phyloP scores from a whole-genome alignment of 2,888 invertebrate genomes.

The Chaetogeoica ovagalla region DNA sequence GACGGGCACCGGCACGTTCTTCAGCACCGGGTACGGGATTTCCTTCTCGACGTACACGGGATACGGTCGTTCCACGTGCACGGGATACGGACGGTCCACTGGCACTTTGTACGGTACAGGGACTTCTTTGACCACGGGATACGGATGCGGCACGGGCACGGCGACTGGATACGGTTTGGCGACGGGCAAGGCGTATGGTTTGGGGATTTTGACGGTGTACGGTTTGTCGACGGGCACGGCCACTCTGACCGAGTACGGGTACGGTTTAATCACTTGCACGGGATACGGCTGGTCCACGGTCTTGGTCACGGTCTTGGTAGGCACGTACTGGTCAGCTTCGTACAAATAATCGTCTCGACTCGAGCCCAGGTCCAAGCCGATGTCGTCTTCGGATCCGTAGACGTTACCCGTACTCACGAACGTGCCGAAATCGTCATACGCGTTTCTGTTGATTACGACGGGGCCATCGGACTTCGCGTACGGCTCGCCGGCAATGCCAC shows the following conservation, averaged over 20 bases:
- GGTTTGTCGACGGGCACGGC: slow-evolving; percentile 58
- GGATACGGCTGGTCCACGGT: slow-evolving; percentile 63
- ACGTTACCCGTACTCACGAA: too few species aligned
- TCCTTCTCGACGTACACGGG: slow-evolving; percentile 56
- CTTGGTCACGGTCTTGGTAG: slow-evolving; percentile 61
- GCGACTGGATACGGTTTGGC: slow-evolving; percentile 56
- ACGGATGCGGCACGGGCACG: slow-evolving; percentile 56
- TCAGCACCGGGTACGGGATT: slow-evolving; percentile 57
- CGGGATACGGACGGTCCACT: slow-evolving; percentile 56
- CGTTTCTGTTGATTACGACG: too few species aligned
- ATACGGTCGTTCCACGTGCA: slow-evolving; percentile 56
- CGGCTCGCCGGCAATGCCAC: too few species aligned
- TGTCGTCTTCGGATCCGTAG: too few species aligned
- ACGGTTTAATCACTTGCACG: slow-evolving; percentile 59
- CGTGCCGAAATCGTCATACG: too few species aligned
- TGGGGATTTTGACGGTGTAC: slow-evolving; percentile 56
- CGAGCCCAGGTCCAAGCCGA: neutral
- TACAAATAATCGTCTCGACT: slow-evolving; percentile 56
- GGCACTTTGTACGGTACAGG: slow-evolving; percentile 56
- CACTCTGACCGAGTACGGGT: slow-evolving; percentile 56
- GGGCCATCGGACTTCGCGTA: too few species aligned
- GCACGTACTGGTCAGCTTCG: slow-evolving; percentile 59
- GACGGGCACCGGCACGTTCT: slow-evolving; percentile 65
- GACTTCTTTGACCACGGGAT: slow-evolving; percentile 56
- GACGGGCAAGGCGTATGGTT: slow-evolving; percentile 56